Conservation (phyloP, 2,113 vertebrate genomes). For the Crotalus helleri region DNA sequence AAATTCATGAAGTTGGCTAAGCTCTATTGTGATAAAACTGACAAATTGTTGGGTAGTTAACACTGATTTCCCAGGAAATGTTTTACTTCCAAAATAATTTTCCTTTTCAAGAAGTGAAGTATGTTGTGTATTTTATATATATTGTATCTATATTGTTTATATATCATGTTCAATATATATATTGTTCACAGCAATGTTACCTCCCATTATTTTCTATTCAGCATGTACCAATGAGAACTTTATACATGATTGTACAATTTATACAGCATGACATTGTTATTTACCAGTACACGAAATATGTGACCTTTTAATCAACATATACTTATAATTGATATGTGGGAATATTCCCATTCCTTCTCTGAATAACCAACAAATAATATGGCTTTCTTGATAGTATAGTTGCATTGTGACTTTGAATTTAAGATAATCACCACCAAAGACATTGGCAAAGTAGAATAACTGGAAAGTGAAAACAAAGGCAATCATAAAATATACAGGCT, state of each 20-base stretch:
- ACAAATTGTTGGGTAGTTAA: neutral
- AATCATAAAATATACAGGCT: neutral
- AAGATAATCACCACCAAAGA: slow-evolving; percentile 41
- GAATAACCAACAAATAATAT: slow-evolving; percentile 68
- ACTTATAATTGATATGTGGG: slow-evolving; percentile 39
- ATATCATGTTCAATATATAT: neutral
- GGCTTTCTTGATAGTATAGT: slow-evolving; percentile 70
- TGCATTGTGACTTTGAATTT: slow-evolving; percentile 58
- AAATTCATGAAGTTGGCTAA: neutral
- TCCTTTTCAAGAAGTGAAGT: neutral
- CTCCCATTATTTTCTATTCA: neutral
- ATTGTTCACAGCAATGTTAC: neutral
- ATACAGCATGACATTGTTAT: slow-evolving; percentile 34
- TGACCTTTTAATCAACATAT: slow-evolving; percentile 51
- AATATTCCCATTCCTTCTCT: slow-evolving; percentile 27
- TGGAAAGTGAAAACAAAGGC: neutral
- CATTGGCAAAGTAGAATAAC: slow-evolving; percentile 45
- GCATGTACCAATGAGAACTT: slow-evolving; percentile 7
- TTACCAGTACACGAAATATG: slow-evolving; percentile 47
- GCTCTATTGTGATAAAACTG: neutral
- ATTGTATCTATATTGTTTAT: neutral
- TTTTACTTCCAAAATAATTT: neutral
- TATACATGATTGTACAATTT: slow-evolving; percentile 58
- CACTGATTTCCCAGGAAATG: neutral
- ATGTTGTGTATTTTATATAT: neutral